Conservation (phyloP, 1,140 invertebrate genomes). For the Arctopsyche grandis region DNA sequence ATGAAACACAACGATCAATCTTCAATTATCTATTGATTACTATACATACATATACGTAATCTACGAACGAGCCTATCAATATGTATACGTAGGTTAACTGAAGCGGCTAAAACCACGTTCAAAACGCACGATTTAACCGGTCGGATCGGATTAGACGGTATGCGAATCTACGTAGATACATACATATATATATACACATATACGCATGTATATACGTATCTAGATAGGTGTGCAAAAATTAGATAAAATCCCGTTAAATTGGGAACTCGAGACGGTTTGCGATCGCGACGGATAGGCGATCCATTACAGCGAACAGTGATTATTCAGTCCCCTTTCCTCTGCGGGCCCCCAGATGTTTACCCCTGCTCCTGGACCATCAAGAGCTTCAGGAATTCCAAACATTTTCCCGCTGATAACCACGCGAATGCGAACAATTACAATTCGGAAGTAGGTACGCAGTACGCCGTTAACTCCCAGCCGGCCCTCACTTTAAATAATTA, state of each 20-base stretch:
- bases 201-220: background rate
- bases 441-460: background rate
- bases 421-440: conserved; percentile 23
- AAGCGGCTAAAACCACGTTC: background rate
- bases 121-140: conserved; percentile 21
- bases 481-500: conserved; percentile 1
- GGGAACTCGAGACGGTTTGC: conserved; percentile 11
- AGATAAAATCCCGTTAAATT: conserved; percentile 37
- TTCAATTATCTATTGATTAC: background rate
- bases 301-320: conserved; percentile 30
- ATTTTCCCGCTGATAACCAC: conserved; percentile 16
- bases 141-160: conserved; percentile 7
- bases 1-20: background rate
- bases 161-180: background rate
- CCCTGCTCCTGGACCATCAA: background rate
- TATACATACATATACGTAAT: background rate
- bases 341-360: background rate
- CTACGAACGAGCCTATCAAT: background rate
- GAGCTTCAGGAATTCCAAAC: conserved; percentile 10
- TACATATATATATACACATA: no score
- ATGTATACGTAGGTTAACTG: background rate
- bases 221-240: conserved; percentile 17
- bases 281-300: conserved; percentile 25
- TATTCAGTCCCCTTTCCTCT: conserved; percentile 6
- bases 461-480: background rate